Evolutionary conservation across 1,140 invertebrate species (phyloP).

Genomic region (Anastrepha ludens): DNA sequence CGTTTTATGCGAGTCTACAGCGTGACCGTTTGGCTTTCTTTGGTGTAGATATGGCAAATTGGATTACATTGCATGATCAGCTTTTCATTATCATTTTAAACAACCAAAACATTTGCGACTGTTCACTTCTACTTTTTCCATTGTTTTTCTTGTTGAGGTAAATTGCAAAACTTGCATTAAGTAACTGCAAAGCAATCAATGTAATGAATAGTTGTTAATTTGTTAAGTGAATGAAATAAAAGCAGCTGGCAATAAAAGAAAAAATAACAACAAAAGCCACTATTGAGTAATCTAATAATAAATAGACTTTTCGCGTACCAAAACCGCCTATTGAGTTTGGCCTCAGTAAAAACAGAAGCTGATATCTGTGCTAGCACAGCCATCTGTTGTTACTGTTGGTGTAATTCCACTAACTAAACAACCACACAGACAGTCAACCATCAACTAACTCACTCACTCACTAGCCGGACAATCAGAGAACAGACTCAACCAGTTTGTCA

Average conservation of each 20-base stretch:
- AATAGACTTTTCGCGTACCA: conserved; percentile 15
- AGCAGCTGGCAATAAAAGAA: neutral
- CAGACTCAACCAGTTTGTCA: conserved; percentile 38
- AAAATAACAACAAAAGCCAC: neutral
- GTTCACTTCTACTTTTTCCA: no score
- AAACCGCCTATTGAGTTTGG: neutral
- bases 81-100: no score
- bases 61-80: neutral
- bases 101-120: no score
- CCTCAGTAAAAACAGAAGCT: neutral
- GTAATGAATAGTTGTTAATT: conserved; percentile 27
- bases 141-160: no score
- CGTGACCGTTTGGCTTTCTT: no score
- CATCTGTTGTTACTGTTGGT: neutral
- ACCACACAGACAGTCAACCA: neutral
- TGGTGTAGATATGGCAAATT: conserved; percentile 3
- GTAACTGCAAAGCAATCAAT: neutral
- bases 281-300: neutral
- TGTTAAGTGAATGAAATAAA: conserved; percentile 3
- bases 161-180: neutral
- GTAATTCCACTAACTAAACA: neutral
- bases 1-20: no score
- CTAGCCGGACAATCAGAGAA: conserved; percentile 9
- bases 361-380: neutral
- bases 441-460: conserved; percentile 10